Conservation (phyloP, 2,113 vertebrate genomes). For the pig (Sus scrofa) region T2T-Sscrofa CM000812.6:73441501-73442000, state of each 20-base stretch:
- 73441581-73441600: neutral
- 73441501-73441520: constrained; percentile 13
- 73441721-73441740: constrained; percentile 27
- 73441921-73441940: no score
- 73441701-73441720: neutral
- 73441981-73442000: no score
- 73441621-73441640: constrained; percentile 30
- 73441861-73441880: no score
- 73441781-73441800: no score
- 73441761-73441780: no score
- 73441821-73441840: no score
- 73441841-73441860: no score
- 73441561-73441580: neutral
- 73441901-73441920: no score
- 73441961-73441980: no score
- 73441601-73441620: constrained; percentile 1
- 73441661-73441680: constrained; percentile 40
- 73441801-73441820: no score
- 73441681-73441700: neutral
- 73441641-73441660: constrained; percentile 12
- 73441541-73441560: constrained; percentile 36
- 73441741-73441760: neutral
- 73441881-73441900: no score
- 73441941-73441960: no score
- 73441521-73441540: constrained; percentile 37